Evolutionary conservation across 2,113 vertebrate species (phyloP), one percentile per base, ranked within the genome.

Genomic region (Pardalotus punctatus): DNA sequence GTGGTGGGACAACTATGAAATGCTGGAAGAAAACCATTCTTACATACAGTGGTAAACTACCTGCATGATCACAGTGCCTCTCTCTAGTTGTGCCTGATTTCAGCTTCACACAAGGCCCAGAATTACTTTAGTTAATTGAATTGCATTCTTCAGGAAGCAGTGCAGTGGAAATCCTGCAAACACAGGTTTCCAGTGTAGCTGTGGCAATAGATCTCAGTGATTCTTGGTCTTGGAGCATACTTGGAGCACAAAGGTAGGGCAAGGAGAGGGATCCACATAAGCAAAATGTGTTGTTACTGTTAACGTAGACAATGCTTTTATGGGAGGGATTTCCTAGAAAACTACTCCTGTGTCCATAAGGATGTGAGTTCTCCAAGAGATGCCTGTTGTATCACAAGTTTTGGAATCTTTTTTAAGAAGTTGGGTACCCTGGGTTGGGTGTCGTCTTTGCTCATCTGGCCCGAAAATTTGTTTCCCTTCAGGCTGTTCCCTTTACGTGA

Each of bases 401-500:
- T 10, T 62, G 36, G 40, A 20, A n/a, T 64, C 8, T 33, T 53
- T 53, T 18, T 28, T 70, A 62, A 33, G 15, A 38, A 45, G 70
- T 45, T 33, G 11, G 3, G 17, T 84, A 35, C 10, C 18, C 5
- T 3, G 11, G 27, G 10, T 28, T 67, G 6, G 25, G 5, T 89
- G 20, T 42, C 43, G 10, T 28, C 23, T 76, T 56, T 65, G 28
- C 81, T 91, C 11, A n/a, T 24, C 28, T 86, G 33, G 42, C 4
- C 47, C 65, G 72, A 74, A 65, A 42, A 72, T 67, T 23, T 36
- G 21, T n/a, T 71, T 27, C 67, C 51, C 54, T 92, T 78, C 66
- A 99, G 99, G 99, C 91, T 99, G 15, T 99, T 99, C 97, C 99
- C 99, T 62, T 97, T 99, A 78, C 98, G 99, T 70, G 99, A 99